Base-by-base conservation (phyloP, 2,888 invertebrate genomes). In the Aspidiotus destructor region DNA sequence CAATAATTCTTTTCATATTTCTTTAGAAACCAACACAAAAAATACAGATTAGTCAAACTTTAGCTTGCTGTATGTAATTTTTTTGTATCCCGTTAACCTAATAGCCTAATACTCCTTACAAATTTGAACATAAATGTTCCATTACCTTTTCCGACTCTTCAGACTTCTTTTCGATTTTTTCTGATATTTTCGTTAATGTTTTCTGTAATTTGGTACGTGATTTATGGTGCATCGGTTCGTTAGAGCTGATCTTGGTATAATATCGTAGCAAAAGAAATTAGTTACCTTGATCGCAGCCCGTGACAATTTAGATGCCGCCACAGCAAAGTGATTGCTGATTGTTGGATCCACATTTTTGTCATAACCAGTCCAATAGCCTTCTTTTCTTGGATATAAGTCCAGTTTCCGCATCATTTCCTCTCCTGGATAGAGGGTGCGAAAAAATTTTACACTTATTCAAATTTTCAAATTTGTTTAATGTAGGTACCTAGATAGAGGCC, bases 241-340 rank as follows among this genome's bases (percentile, higher is more conserved):
- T 57, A 57, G n/a, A 57, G 7, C 17, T 40, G 41, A 40, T 40
- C 17, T 2, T 52, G 52, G 5, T 52, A 52, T 10, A 40, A 41
- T 7, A 60, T 41, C 13, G 6, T 41, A 60, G 5, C 41, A 3
- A 41, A 41, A 10, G 16, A 40, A 62, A 15, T 62, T 16, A 75
- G 78, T 78, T 77, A 85, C 85, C 63, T 90, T 90, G 17, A 94
- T 78, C 13, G 93, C 78, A 0, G 91, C 91, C 75, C 94, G 93
- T 0, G 92, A 95, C 75, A 95, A 94, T 72, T 95, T 82, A 76
- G 92, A 94, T 0, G 88, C 89, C 0, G 92, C 85, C 0, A 88
- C 81, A 0, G 93, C 87, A 79, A 94, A 93, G 76, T 85, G 86
- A 78, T 94, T 94, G 11, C 89, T 87, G 64, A 94, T 82, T 7